Conservation (phyloP, 2,797 vertebrate genomes). For the Notolepis coatsorum region DNA sequence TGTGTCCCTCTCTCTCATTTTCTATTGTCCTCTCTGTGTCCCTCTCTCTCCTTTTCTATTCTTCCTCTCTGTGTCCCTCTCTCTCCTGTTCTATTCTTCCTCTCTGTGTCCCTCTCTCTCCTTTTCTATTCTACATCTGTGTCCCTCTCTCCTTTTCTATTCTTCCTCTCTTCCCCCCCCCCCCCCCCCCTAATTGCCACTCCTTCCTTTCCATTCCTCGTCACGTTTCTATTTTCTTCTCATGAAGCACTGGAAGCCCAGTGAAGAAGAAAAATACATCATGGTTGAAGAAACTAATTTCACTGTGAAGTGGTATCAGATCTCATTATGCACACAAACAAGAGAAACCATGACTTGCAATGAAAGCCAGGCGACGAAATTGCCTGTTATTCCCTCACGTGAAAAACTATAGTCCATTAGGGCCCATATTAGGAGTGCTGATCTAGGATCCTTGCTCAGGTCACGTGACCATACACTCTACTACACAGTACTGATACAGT, state of each 20-base stretch:
- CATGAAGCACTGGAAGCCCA: not conserved
- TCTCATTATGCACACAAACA: slow-evolving; percentile 29
- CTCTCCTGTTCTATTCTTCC: not conserved
- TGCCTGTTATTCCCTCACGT: no score
- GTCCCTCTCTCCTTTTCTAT: no score
- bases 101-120: slow-evolving; percentile 42
- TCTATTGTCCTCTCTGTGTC: slow-evolving; percentile 13
- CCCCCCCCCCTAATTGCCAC: no score
- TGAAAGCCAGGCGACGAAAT: slow-evolving; percentile 20
- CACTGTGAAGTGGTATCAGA: slow-evolving; percentile 41
- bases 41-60: not conserved
- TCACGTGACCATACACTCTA: no score
- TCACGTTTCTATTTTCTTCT: slow-evolving; percentile 24
- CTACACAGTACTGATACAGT: no score
- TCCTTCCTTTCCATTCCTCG: no score
- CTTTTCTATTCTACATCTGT: slow-evolving; percentile 35
- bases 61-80: not conserved
- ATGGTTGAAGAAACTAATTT: slow-evolving; percentile 47
- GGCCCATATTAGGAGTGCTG: no score
- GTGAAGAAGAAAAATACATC: slow-evolving; percentile 10
- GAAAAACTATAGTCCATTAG: no score
- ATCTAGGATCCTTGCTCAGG: no score
- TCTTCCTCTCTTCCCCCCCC: no score
- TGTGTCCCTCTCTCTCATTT: not conserved
- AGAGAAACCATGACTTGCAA: slow-evolving; percentile 21